Conservation (phyloP, 2,113 vertebrate species). For the Syngnathus typhle region DNA sequence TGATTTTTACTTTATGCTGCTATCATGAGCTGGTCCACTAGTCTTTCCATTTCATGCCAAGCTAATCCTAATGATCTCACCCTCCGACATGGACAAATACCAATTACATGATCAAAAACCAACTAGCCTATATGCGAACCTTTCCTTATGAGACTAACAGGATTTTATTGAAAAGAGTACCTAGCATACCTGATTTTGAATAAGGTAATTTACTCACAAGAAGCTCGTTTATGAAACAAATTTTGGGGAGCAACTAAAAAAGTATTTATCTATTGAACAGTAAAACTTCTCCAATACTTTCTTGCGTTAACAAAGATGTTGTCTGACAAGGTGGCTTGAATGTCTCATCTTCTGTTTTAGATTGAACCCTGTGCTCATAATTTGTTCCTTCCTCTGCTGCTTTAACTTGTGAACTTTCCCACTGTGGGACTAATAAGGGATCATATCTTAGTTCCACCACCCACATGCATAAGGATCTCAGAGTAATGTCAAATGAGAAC, state of each 20-base stretch:
- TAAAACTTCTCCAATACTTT: neutral
- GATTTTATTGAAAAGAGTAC: neutral
- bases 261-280: neutral
- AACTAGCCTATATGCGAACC: no score
- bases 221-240: neutral
- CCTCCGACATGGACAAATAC: neutral
- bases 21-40: neutral
- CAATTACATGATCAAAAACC: no score
- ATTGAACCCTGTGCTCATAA: conserved; percentile 3
- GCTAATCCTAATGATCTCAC: neutral
- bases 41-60: neutral
- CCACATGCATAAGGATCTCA: neutral
- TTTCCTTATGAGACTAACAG: neutral
- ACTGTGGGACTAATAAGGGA: conserved; percentile 9
- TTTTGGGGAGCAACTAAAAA: neutral
- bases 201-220: neutral
- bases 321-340: conserved; percentile 3
- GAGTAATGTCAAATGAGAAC: neutral
- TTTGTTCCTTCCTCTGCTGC: conserved; percentile 7
- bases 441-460: conserved; percentile 3
- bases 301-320: conserved; percentile 1
- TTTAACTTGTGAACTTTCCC: conserved; percentile 12
- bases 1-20: neutral
- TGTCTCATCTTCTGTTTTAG: neutral
- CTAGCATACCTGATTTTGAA: neutral